These are phyloP conservation scores for Petrolisthes manimaculis DNA, from an alignment of 2,888 invertebrate species.

Conservation along the genomic window DNA sequence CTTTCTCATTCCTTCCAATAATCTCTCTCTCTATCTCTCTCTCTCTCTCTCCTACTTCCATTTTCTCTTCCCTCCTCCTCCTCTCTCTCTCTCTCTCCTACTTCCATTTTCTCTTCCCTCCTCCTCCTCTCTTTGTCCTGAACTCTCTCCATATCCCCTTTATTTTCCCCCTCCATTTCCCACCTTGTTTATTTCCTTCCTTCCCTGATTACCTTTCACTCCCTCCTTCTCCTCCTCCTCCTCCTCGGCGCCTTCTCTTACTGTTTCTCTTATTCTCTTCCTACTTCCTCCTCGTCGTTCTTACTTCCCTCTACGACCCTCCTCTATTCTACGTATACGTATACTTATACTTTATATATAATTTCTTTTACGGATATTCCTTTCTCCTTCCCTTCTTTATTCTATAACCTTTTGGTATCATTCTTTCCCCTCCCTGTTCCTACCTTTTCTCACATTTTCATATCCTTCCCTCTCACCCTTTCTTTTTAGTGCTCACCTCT, in stretches of 20 bases:
- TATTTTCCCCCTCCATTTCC: too few relatives aligned
- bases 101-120: too few relatives aligned
- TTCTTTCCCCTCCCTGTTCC: slow-evolving; percentile 8
- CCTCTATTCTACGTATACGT: neutral
- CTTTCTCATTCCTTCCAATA: too few relatives aligned
- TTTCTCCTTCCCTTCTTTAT: neutral
- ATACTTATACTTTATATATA: neutral
- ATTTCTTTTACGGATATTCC: neutral
- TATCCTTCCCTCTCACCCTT: neutral
- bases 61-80: too few relatives aligned
- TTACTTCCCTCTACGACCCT: neutral
- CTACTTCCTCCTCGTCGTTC: neutral
- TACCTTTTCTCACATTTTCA: neutral
- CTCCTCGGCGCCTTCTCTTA: neutral
- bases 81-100: too few relatives aligned
- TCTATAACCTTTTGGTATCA: neutral
- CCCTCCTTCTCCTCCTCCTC: neutral
- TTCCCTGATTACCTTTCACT: too few relatives aligned
- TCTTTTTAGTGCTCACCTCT: neutral
- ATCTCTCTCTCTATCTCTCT: too few relatives aligned
- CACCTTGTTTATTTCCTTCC: too few relatives aligned
- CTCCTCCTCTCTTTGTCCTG: too few relatives aligned
- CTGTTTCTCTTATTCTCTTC: neutral
- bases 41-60: too few relatives aligned
- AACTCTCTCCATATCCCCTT: too few relatives aligned